These are phyloP conservation scores for Molossus molossus DNA, from an alignment of 2,797 vertebrate genomes.

Conservation along the genomic window DNA sequence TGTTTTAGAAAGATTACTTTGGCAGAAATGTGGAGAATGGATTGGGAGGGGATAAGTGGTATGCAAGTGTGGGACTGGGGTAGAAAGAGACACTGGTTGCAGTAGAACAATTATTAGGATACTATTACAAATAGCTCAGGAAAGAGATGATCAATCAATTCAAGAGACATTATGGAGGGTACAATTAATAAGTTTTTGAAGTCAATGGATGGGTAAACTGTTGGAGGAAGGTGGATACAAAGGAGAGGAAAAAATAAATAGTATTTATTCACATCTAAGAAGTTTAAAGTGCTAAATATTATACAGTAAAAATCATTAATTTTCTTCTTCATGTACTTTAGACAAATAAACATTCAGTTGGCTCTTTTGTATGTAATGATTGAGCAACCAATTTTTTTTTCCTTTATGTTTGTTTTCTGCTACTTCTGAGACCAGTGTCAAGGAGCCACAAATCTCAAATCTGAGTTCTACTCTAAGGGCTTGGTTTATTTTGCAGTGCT, in stretches of 20 bases:
- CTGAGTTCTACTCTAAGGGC: constrained; percentile 34
- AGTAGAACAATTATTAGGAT: not conserved
- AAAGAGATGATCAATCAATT: not conserved
- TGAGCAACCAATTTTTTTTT: constrained; percentile 28
- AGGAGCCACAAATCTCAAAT: not conserved
- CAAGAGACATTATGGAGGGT: not conserved
- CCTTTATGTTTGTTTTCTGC: constrained; percentile 61
- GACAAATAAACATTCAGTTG: constrained; percentile 44
- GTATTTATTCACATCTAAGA: constrained; percentile 51
- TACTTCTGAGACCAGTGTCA: constrained; percentile 34
- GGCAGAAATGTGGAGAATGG: not conserved
- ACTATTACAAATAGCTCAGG: not conserved
- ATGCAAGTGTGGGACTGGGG: not conserved
- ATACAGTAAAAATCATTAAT: not conserved
- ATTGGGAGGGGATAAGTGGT: not conserved
- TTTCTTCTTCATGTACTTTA: constrained; percentile 61
- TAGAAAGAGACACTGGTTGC: not conserved
- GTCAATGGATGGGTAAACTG: not conserved
- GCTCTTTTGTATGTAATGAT: not conserved
- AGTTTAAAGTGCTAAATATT: constrained; percentile 61
- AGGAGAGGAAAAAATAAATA: constrained; percentile 31
- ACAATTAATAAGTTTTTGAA: constrained; percentile 45
- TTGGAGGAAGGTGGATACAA: not conserved
- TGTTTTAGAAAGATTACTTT: constrained; percentile 49
- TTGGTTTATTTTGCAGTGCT: not conserved